phyloP scores from a whole-genome alignment of 2,113 vertebrate genomes.

The mouse (Mus musculus) region DNA sequence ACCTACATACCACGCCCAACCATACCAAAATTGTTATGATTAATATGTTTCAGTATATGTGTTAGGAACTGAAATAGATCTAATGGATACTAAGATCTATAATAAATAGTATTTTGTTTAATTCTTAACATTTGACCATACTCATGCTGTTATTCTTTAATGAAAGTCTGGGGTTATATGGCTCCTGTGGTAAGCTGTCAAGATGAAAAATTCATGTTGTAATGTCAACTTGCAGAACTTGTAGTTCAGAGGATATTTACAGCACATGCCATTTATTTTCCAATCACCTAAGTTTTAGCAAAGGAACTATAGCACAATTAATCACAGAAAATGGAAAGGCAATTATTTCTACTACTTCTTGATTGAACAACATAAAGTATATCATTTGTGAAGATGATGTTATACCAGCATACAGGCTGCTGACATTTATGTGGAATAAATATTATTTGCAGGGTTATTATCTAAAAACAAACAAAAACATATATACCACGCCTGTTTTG shows the following conservation, averaged over 20 bases:
- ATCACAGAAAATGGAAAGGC: slow-evolving; percentile 65
- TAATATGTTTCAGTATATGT: slow-evolving; percentile 64
- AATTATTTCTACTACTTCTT: slow-evolving; percentile 60
- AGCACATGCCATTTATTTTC: slow-evolving; percentile 71
- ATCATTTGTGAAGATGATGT: background rate
- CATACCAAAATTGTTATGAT: slow-evolving; percentile 68
- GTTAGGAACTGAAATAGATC: slow-evolving; percentile 72
- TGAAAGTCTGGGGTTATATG: slow-evolving; percentile 68
- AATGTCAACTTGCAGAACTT: slow-evolving; percentile 71
- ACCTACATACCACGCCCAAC: background rate
- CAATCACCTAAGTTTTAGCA: slow-evolving; percentile 73
- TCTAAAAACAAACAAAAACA: background rate
- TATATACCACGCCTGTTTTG: background rate
- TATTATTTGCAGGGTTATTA: slow-evolving; percentile 28
- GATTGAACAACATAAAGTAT: background rate
- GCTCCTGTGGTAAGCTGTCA: slow-evolving; percentile 71
- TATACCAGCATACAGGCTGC: background rate
- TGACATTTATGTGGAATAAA: slow-evolving; percentile 39
- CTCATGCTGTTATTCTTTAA: slow-evolving; percentile 73
- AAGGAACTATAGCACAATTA: slow-evolving; percentile 75
- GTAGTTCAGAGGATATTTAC: slow-evolving; percentile 76
- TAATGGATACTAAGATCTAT: slow-evolving; percentile 66
- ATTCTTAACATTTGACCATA: slow-evolving; percentile 65
- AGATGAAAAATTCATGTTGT: slow-evolving; percentile 80
- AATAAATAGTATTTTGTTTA: slow-evolving; percentile 79